Evolutionary conservation across 1,140 invertebrate genomes (phyloP), one percentile per base, ranked within the genome.

Genomic region (Ctenoplectra terminalis): DNA sequence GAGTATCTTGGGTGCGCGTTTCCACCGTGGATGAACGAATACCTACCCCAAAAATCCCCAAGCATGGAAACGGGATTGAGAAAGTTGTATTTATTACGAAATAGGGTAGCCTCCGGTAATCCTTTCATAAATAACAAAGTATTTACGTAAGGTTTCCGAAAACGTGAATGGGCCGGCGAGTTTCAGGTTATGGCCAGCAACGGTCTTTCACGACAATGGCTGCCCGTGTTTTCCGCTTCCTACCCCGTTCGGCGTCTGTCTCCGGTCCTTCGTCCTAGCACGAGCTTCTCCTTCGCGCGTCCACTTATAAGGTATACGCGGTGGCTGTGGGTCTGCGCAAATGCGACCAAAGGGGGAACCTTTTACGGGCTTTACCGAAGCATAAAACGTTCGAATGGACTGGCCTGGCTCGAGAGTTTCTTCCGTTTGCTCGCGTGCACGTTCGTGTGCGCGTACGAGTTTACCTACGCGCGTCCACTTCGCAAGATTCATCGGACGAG

Each of bases 81-180:
- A 37, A 70, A 29, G 54, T 71, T 50, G 23, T 60, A 60, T 80
- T 80, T 73, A 80, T 80, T 54, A 26, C 40, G 54, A 54, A 15
- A 48, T 17, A n/a, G 29, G 26, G 2, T 58, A n/a, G 26, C 54
- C 52, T 48, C 17, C 31, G 31, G 71, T 85, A 83, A 85, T 79
- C 64, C 69, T 75, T 79, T 71, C 64, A 79, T 79, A 85, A 83
- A 85, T 83, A 83, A 79, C 67, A 29, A 74, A 83, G 75, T 79
- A 83, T 78, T 82, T 83, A 67, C 81, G 81, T 50, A 73, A 63
- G 70, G 77, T 54, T 79, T 64, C 70, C 58, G 31, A 5, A 37
- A 52, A 80, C 46, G 58, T 54, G 69, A 73, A 80, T 43, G 37
- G 37, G 23, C 37, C n/a, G 58, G 69, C 37, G 72, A 61, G 54